Evolutionary conservation across 2,113 vertebrate genomes (phyloP), one percentile per base, ranked within the genome.

Genomic region (Dasyornis broadbenti): DNA sequence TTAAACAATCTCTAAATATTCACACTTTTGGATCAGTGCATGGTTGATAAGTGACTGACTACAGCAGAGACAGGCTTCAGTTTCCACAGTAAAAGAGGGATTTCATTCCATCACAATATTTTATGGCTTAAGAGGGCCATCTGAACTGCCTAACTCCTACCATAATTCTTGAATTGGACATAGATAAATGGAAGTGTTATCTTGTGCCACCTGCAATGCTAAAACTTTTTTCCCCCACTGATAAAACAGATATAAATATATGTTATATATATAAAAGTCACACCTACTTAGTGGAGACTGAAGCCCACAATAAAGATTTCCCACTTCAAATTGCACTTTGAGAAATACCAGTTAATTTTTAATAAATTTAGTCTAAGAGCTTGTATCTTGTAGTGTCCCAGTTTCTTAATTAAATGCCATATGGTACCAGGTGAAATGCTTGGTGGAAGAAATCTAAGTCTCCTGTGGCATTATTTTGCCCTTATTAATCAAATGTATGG

Each of bases 331-430:
- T 9, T 72, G 22, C 40, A 82, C 45, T 91, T 86, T 40, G 26
- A 86, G 53, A 94, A 63, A 37, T 82, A 72, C 50, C 33, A 42
- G 70, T 82, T 89, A 79, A 71, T 82, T 91, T 91, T 89, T 49
- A 87, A 82, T 64, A 86, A 78, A 70, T 72, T 64, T 79, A 75
- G 78, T 75, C 47, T 16, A 69, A 82, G 37, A 54, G 10, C 35
- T 83, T 86, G 57, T 86, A 52, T 84, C 17, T 79, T 82, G 19
- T 47, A 63, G 17, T 82, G 60, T 72, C 84, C 70, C 57, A 56
- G 31, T 92, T 97, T 91, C 93, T 79, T 89, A 84, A 94, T 87
- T 84, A 86, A 92, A 79, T 65, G n/a, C 69, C 65, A 64, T 84
- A 85, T 89, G 84, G 65, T 72, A 56, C 52, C 60, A 95, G 91